Percentiles rank a stretch among this genome's conserved stretches.
Evolutionary conservation across 2,113 vertebrate genomes (phyloP).

Genomic region (Thymallus thymallus): DNA sequence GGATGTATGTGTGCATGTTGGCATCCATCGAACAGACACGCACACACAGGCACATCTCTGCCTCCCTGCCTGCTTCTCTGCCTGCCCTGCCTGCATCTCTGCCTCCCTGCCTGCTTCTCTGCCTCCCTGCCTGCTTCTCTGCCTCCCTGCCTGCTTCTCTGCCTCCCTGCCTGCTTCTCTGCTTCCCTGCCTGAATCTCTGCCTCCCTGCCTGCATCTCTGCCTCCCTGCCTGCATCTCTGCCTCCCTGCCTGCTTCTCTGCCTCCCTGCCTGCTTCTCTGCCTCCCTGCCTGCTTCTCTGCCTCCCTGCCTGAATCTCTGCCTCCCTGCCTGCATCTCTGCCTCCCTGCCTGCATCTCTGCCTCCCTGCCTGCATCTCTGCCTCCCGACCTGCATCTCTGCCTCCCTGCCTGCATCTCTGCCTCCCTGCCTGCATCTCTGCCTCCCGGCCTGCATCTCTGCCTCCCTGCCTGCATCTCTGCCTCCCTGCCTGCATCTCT

Average conservation of each 20-base stretch:
- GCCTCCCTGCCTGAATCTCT: background rate
- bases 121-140: background rate
- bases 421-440: background rate
- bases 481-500: constrained; percentile 34
- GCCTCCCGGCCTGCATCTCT: background rate
- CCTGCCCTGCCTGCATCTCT: background rate
- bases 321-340: background rate
- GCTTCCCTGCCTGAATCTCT: background rate
- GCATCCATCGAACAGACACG: background rate
- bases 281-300: background rate
- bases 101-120: background rate
- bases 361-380: constrained; percentile 20
- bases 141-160: constrained; percentile 25
- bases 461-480: constrained; percentile 24
- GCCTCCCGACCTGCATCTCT: background rate
- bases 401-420: background rate
- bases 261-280: background rate
- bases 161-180: constrained; percentile 29
- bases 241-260: constrained; percentile 25
- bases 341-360: constrained; percentile 24
- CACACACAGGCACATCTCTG: background rate
- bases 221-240: constrained; percentile 24
- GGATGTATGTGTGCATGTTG: background rate
- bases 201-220: background rate
- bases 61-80: background rate